These are phyloP conservation scores for Drosophila chauvacae DNA, from an alignment of 1,140 invertebrate genomes.

Conservation along the genomic window DNA sequence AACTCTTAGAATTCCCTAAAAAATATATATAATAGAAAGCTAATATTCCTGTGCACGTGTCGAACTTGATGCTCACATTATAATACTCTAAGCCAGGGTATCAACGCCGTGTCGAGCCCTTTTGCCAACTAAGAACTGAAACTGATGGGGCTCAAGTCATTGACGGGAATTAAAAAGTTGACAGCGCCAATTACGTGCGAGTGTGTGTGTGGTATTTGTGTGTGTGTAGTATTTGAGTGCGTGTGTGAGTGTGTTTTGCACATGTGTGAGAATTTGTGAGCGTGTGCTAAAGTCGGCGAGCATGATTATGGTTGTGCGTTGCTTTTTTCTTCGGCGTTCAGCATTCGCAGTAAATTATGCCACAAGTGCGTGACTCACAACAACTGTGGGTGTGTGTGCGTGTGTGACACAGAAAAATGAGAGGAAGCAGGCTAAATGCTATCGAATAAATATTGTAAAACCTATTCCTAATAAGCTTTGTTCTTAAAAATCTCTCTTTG, in stretches of 20 bases:
- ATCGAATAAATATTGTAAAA: no score
- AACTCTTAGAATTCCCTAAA: background rate
- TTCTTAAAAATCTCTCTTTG: no score
- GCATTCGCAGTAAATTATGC: constrained; percentile 70
- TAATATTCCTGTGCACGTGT: background rate
- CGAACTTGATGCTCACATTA: background rate
- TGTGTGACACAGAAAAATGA: background rate
- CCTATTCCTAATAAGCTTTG: no score
- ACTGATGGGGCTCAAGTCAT: constrained; percentile 49
- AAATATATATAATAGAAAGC: background rate
- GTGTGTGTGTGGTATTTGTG: constrained; percentile 15
- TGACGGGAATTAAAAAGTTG: constrained; percentile 54
- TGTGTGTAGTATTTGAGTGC: background rate
- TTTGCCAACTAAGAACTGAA: constrained; percentile 21
- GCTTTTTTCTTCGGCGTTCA: constrained; percentile 36
- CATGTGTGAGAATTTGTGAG: background rate
- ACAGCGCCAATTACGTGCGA: constrained; percentile 44
- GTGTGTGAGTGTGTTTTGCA: background rate
- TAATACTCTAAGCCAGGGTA: constrained; percentile 22
- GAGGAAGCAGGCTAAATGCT: no score
- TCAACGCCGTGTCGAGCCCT: constrained; percentile 18
- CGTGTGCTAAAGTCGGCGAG: background rate
- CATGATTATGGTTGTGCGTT: constrained; percentile 21
- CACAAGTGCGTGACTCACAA: constrained; percentile 69
- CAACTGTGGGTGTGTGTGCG: background rate